Evolutionary conservation across 2,797 vertebrate species (phyloP), one percentile per base, ranked within the genome.

Genomic region (Morus bassanus): DNA sequence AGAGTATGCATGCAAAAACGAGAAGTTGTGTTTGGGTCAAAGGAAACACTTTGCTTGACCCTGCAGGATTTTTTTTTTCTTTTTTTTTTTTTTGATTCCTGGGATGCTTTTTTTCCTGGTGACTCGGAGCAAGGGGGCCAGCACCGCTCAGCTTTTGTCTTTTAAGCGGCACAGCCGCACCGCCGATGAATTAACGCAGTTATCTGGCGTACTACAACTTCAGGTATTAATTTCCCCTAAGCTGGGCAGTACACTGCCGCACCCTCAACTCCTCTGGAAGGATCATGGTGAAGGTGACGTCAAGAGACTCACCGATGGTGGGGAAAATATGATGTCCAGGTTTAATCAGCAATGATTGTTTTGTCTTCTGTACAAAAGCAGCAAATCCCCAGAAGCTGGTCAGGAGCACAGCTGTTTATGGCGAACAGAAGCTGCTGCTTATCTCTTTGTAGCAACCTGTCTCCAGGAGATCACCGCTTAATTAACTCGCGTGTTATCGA

Each of bases 391-490:
- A 83, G 97, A 97, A 97, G 95, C 95, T 95, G 96, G 96, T 94
- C 95, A 84, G 95, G 95, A 95, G 82, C 89, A 92, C 92, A 92
- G 96, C 96, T 97, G 96, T 97, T 98, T 98, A 91, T 85, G 86
- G 85, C 1, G 88, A 74, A 87, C 86, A 95, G 96, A 97, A 96
- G 91, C 89, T 11, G 70, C 86, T 60, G 95, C 98, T 98, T 98
- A 98, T 98, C 98, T 98, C 95, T 93, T 96, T 91, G 95, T 96
- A 97, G 94, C 97, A 98, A 98, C 97, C 95, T 98, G 98, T 95
- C 95, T 98, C 91, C 91, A 67, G 88, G 97, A 97, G 97, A 98
- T 98, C 97, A 96, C 95, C 95, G 97, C 97, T 98, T 98, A 98
- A 98, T 98, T 98, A 98, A 98, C 96, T 97, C 7, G 3, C 6